These are phyloP conservation scores for Clarias platycephalus DNA, from an alignment of 2,797 vertebrate genomes.

Conservation along the genomic window DNA sequence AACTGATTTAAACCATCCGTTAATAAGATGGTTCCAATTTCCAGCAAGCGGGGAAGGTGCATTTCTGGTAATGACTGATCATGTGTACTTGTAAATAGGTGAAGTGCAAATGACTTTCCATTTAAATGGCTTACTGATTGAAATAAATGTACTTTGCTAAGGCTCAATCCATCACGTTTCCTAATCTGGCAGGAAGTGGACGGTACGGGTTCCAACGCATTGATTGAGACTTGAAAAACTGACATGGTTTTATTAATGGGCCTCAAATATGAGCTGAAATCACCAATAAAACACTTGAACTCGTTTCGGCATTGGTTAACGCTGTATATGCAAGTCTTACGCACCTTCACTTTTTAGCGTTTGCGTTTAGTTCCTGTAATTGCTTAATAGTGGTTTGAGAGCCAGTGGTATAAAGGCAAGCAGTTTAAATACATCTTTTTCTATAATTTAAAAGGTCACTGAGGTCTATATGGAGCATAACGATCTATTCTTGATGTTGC, in stretches of 20 bases:
- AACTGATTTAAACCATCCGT: conserved; percentile 57
- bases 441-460: conserved; percentile 8
- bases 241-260: conserved; percentile 21
- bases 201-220: conserved; percentile 33
- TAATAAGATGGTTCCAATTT: conserved; percentile 58
- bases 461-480: background rate
- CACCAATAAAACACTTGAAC: conserved; percentile 4
- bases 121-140: conserved; percentile 42
- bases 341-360: background rate
- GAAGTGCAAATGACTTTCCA: conserved; percentile 55
- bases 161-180: conserved; percentile 33
- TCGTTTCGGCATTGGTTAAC: background rate
- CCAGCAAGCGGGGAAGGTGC: conserved; percentile 49
- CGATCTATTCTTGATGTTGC: background rate
- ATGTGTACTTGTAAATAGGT: conserved; percentile 56
- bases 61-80: conserved; percentile 54
- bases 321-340: background rate
- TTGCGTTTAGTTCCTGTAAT: conserved; percentile 4
- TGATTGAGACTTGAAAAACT: conserved; percentile 32
- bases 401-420: background rate
- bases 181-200: conserved; percentile 44
- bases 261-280: conserved; percentile 19
- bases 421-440: conserved; percentile 11
- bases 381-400: conserved; percentile 7
- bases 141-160: conserved; percentile 47